Conservation (phyloP, 2,797 vertebrate genomes). For the Chelmon rostratus region DNA sequence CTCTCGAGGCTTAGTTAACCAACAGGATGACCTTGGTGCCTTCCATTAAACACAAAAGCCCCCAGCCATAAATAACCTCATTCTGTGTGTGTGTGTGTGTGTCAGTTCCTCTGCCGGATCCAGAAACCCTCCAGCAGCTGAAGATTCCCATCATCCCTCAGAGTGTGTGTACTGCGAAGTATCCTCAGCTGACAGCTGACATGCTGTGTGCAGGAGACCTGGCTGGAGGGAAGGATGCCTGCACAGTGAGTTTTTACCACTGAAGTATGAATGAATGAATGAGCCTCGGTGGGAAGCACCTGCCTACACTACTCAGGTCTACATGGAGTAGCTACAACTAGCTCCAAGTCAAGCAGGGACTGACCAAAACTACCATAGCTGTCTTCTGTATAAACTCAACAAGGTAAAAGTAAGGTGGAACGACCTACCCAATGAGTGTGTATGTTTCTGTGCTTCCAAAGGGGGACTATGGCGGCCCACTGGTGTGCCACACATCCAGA, state of each 20-base stretch:
- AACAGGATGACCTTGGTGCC: background rate
- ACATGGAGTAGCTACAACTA: no score
- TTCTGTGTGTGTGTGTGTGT: conserved; percentile 6
- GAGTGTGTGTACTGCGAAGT: rapidly evolving
- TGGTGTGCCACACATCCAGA: conserved; percentile 66
- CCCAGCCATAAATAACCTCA: background rate
- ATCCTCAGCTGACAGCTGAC: background rate
- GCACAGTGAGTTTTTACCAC: conserved; percentile 43
- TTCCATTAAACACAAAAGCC: background rate
- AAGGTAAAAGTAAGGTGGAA: background rate
- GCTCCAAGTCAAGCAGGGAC: no score
- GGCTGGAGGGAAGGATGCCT: conserved; percentile 36
- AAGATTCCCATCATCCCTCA: conserved; percentile 36
- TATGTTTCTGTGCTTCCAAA: conserved; percentile 36
- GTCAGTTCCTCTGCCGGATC: conserved; percentile 27
- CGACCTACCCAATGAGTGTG: background rate
- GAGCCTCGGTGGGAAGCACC: background rate
- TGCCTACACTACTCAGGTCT: no score
- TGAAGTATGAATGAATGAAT: no score
- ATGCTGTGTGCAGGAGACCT: conserved; percentile 57
- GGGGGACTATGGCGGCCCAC: conserved; percentile 84
- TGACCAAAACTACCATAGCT: background rate
- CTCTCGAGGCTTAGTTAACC: background rate
- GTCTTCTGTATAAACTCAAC: background rate
- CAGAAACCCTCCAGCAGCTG: conserved; percentile 58